Percentiles rank a stretch among this genome's conserved stretches.
phyloP scores from a whole-genome alignment of 2,113 vertebrate genomes.

The Melanocharis versteri region DNA sequence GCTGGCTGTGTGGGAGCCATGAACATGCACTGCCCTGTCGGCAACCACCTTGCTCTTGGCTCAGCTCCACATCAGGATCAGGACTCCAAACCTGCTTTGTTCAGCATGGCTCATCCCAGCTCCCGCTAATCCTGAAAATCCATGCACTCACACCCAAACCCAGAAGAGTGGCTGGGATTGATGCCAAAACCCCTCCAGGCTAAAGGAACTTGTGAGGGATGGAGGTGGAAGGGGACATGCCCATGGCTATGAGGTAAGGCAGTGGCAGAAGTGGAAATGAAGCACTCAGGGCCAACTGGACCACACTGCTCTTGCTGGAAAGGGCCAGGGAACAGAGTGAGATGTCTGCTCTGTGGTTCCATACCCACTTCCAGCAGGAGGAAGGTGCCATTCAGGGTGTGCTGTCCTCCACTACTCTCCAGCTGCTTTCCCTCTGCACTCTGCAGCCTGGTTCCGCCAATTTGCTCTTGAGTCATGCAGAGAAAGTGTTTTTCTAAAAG shows the following conservation, averaged over 20 bases:
- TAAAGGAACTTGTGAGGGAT: neutral
- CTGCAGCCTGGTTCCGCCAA: neutral
- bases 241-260: neutral
- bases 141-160: neutral
- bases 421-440: neutral
- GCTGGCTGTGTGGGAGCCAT: rapidly evolving
- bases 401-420: neutral
- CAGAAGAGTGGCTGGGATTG: neutral
- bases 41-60: neutral
- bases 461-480: neutral
- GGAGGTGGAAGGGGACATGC: neutral
- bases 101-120: neutral
- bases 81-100: neutral
- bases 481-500: neutral
- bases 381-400: neutral
- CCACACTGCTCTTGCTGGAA: neutral
- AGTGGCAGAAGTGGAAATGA: neutral
- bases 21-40: neutral
- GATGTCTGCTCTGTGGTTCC: neutral
- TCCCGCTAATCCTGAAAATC: neutral
- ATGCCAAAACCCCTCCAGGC: neutral
- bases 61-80: neutral
- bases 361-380: neutral
- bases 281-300: neutral
- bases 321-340: neutral